A percentile compares a stretch with the other conserved stretches of the same genome.
phyloP scores from a whole-genome alignment of 2,797 vertebrate species.

The Bucorvus abyssinicus region DNA sequence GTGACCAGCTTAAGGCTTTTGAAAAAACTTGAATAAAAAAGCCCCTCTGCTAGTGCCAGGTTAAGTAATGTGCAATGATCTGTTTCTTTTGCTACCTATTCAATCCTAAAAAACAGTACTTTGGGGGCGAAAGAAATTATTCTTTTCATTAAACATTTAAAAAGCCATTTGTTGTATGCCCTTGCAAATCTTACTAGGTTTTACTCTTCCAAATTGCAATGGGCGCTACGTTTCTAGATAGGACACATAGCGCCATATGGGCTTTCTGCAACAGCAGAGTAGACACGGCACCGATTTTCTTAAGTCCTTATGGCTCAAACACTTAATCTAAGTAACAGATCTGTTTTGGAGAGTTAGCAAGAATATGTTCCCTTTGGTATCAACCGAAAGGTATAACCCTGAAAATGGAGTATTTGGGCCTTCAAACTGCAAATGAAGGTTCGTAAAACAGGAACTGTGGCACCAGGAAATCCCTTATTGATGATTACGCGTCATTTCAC shows the following conservation, averaged over 20 bases:
- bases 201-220: not conserved
- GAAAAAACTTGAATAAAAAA: not conserved
- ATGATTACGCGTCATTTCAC: not conserved
- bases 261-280: not conserved
- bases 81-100: not conserved
- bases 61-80: not conserved
- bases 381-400: not conserved
- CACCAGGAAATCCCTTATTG: not conserved
- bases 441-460: not conserved
- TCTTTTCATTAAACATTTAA: not conserved
- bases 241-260: not conserved
- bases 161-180: not conserved
- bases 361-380: not conserved
- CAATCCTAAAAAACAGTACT: not conserved
- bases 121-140: not conserved
- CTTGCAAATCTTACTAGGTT: not conserved
- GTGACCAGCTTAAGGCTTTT: not conserved
- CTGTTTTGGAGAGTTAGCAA: not conserved
- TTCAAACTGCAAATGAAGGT: constrained; percentile 1
- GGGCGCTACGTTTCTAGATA: not conserved
- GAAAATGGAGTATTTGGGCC: not conserved
- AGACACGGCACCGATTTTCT: not conserved
- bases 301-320: not conserved
- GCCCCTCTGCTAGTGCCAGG: not conserved
- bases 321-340: not conserved